Base-by-base conservation (phyloP, 2,113 vertebrate species). In the Dunckerocampus dactyliophorus region DNA sequence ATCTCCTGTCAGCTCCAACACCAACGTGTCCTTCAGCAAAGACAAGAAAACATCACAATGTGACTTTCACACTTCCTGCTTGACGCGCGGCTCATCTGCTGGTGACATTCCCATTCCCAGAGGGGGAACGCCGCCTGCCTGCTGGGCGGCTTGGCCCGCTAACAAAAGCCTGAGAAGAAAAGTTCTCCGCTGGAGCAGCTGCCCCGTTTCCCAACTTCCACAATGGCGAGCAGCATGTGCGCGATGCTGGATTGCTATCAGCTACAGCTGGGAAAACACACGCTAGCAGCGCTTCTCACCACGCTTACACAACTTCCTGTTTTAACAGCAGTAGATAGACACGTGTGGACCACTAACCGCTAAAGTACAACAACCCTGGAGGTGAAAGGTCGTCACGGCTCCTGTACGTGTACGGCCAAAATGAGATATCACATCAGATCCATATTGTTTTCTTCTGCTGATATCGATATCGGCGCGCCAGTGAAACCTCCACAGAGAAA, bases 1-100 rank as follows among this genome's bases (percentile, higher is more conserved):
- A 69, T 65, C 59, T 66, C 46, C 67, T 67, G 8, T 52, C 79
- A 70, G 63, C 34, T 8, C 22, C 48, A 17, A 65, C 49, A 13
- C 57, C 28, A 24, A 57, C 19, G 21, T 4, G 14, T n/a, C 75
- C 82, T 82, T 58, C 8, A 59, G 59, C 45, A 47, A 62, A 76
- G 19, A 72, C 15, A 56, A 31, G 59, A 62, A 68, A 19, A 51
- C 47, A 52, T 34, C 8, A 22, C 13, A 39, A 21, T 8, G 4
- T n/a, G 1, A 31, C 19, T 49, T 49, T 49, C n/a, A 49, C 88
- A 89, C 37, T 13, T 39, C 15, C 37, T 39, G 53, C 17, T 31
- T 24, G 34, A 79, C 84, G 56, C 45, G 61, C 81, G 85, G 89
- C 88, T 93, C 88, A 88, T 82, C 72, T 80, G 76, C 72, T 58